A percentile compares a stretch with the other conserved stretches of the same genome.
These are phyloP conservation scores for Tetranychus truncatus DNA, from an alignment of 2,888 invertebrate species.

Conservation along the genomic window DNA sequence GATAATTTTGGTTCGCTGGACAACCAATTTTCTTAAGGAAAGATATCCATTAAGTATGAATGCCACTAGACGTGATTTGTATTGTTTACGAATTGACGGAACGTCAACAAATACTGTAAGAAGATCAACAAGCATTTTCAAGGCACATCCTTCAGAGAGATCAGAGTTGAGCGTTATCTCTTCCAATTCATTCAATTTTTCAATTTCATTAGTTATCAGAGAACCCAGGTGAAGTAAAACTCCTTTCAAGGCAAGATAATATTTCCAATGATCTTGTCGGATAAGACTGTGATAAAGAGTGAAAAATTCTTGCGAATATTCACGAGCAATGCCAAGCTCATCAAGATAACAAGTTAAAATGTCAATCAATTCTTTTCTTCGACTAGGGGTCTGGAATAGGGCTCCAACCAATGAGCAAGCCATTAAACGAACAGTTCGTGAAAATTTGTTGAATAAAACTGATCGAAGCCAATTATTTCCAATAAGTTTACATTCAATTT, in stretches of 20 bases:
- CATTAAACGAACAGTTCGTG: conserved; percentile 65
- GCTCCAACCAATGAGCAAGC: conserved; percentile 73
- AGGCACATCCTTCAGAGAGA: conserved; percentile 75
- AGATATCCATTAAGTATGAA: conserved; percentile 84
- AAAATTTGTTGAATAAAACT: conserved; percentile 79
- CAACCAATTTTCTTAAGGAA: conserved; percentile 67
- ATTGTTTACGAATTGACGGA: conserved; percentile 63
- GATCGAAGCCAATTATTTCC: conserved; percentile 66
- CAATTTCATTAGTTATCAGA: conserved; percentile 68
- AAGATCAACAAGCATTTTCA: conserved; percentile 72
- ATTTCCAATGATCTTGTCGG: conserved; percentile 72
- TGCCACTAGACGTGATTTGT: conserved; percentile 69
- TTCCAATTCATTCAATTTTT: conserved; percentile 67
- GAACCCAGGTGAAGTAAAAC: conserved; percentile 65
- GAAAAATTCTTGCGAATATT: conserved; percentile 77
- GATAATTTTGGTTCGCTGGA: conserved; percentile 79
- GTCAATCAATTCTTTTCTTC: conserved; percentile 47
- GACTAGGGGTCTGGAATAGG: conserved; percentile 24
- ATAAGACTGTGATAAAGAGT: conserved; percentile 66
- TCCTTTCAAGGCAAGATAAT: conserved; percentile 70
- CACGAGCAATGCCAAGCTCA: conserved; percentile 67
- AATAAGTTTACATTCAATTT: conserved; percentile 12
- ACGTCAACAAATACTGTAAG: conserved; percentile 72
- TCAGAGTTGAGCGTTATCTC: conserved; percentile 82
- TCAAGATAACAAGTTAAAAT: conserved; percentile 70